Conservation (phyloP, 2,797 vertebrate genomes). For the Dipus sagitta region DNA sequence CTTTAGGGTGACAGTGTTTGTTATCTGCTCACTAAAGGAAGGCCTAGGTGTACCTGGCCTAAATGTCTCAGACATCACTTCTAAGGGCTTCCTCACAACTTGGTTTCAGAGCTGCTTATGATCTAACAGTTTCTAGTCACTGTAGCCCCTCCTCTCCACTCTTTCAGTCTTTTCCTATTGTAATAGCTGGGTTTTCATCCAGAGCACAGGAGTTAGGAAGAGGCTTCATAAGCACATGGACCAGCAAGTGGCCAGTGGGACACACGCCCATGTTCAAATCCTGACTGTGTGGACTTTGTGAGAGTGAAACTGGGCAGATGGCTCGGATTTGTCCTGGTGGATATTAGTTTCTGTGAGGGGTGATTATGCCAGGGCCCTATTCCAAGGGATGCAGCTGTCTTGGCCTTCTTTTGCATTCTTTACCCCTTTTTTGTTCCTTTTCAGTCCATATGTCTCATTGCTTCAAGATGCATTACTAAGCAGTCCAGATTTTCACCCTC, state of each 20-base stretch:
- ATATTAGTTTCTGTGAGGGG: background rate
- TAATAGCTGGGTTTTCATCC: background rate
- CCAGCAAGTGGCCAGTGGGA: conserved; percentile 5
- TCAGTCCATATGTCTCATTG: background rate
- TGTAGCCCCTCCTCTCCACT: background rate
- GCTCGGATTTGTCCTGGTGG: background rate
- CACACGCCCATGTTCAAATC: background rate
- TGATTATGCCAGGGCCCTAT: background rate
- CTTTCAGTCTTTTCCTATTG: background rate
- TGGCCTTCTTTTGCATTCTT: background rate
- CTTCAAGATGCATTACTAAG: background rate
- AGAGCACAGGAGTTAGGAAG: background rate
- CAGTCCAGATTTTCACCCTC: background rate
- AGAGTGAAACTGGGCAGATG: background rate
- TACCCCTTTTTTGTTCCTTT: background rate
- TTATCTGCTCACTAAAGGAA: background rate
- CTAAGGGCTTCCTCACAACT: background rate
- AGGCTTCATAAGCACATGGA: background rate
- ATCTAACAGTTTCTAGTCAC: background rate
- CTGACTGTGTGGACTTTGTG: background rate
- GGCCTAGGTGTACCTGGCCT: background rate
- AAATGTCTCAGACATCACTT: background rate
- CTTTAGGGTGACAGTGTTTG: background rate
- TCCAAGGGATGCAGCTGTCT: background rate
- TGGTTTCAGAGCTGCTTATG: background rate